Evolutionary conservation across 2,797 vertebrate genomes (phyloP), one percentile per base, ranked within the genome.

Genomic region (Menidia menidia): DNA sequence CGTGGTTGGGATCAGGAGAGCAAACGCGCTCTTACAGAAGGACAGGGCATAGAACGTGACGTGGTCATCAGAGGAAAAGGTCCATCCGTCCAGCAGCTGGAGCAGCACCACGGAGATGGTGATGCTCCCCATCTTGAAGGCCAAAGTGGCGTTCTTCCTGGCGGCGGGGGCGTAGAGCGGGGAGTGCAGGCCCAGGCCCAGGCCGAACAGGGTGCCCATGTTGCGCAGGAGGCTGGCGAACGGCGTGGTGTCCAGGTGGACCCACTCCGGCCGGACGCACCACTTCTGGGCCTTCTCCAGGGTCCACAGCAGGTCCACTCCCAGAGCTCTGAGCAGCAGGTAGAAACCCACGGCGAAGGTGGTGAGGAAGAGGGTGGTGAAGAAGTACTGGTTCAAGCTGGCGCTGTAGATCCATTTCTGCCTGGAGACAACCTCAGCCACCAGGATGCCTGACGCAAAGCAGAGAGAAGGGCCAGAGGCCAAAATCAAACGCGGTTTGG

Each of bases 141-240:
- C 4, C 9, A 25, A 31, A 32, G 75, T 77, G n/a, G 0, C 72
- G 18, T 67, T 87, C 81, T 87, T 90, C 60, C 35, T 39, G 7
- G 80, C 82, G 85, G 87, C 88, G 47, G 91, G 75, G 1, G 47
- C 58, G 82, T 92, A 91, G 84, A 95, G 90, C 0, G 90, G 89
- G 0, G 92, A 95, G 86, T 95, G 95, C 79, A 98, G 94, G 25
- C 96, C 97, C 64, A 98, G 87, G 1, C 97, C 97, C 77, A 98
- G 90, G 30, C 97, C 97, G 0, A 97, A 96, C 71, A 99, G 93
- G 3, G 93, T 94, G 60, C 97, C 97, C 92, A 98, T 92, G 90
- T 99, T 98, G 6, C 96, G 92, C 72, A 98, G 83, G 50, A 98
- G 95, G 83, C 97, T 97, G 64, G 97, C 97, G 0, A 99, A 99